phyloP scores from a whole-genome alignment of 1,140 invertebrate species.

The Drosophila carrolli region DNA sequence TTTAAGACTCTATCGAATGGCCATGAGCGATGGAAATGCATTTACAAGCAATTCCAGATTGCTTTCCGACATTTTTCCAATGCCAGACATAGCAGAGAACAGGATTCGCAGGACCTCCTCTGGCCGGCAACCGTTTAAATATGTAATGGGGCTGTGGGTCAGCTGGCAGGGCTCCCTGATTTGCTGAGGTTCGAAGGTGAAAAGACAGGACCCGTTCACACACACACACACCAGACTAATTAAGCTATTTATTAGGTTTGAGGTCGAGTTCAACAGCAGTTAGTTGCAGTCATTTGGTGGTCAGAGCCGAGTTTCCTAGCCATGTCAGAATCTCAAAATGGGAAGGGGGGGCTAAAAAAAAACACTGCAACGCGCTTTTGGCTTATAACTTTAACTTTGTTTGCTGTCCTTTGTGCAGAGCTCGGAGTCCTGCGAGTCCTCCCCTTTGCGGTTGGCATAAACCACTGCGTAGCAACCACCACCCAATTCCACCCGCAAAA shows the following conservation, averaged over 20 bases:
- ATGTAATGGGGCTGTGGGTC: conserved; percentile 49
- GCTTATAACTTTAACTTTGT: conserved; percentile 51
- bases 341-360: background rate
- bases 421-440: conserved; percentile 2
- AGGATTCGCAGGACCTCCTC: conserved; percentile 6
- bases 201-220: conserved; percentile 30
- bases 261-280: conserved; percentile 62
- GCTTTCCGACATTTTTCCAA: conserved; percentile 19
- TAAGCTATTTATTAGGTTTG: conserved; percentile 68
- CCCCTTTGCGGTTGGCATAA: conserved; percentile 32
- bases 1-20: background rate
- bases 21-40: conserved; percentile 24
- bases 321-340: conserved; percentile 21
- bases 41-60: conserved; percentile 18
- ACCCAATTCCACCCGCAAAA: conserved; percentile 7
- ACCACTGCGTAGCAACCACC: conserved; percentile 5
- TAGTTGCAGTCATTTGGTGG: conserved; percentile 56
- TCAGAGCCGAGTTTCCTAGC: conserved; percentile 12
- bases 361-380: conserved; percentile 38
- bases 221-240: conserved; percentile 46
- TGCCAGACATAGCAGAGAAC: conserved; percentile 27
- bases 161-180: conserved; percentile 28
- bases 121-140: conserved; percentile 50
- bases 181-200: conserved; percentile 43
- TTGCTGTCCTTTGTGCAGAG: conserved; percentile 20